Evolutionary conservation across 1,140 invertebrate species (phyloP), one percentile per base, ranked within the genome.

Genomic region (Amyelois transitella): DNA sequence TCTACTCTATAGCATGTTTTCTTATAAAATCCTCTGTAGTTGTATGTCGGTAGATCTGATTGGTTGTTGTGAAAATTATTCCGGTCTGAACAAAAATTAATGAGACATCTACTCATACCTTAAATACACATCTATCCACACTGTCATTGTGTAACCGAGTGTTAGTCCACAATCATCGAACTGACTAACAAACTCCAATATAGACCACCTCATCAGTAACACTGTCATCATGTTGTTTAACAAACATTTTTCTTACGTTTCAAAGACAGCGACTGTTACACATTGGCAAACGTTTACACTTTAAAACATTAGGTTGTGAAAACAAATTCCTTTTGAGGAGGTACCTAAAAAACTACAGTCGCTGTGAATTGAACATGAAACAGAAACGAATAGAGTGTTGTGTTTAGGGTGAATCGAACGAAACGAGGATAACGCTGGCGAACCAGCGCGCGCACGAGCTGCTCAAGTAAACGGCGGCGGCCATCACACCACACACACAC

Each of bases 391-490:
- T 67, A 62, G 66, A 58, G 58, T 79, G 55, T 78, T 86, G 70
- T 87, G 68, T 73, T 63, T 88, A 92, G 92, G 92, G 91, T 51
- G 92, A 93, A 88, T 93, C 92, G 60, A 93, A 93, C 81, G 91
- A 92, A 89, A 93, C 93, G 71, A 92, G 94, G 91, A 95, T 96
- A 93, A 93, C 93, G 78, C 91, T 94, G 80, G 94, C 94, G 72
- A 95, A 95, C 87, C 93, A 95, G 89, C 91, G 94, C 71, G 94
- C 94, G 73, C 94, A 95, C 87, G 93, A 94, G 79, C 92, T 95
- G 76, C 92, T 96, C 85, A 95, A 95, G 91, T 94, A 93, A 90
- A 89, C 83, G 73, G 50, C 79, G 73, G 64, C 77, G 66, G 72
- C 73, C 69, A 60, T 68, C 59, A 70, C 49, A 71, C 51, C 18